Percentiles rank a stretch among this genome's conserved stretches.
Evolutionary conservation across 2,797 vertebrate genomes (phyloP).

Genomic region (Scolopax rusticola): DNA sequence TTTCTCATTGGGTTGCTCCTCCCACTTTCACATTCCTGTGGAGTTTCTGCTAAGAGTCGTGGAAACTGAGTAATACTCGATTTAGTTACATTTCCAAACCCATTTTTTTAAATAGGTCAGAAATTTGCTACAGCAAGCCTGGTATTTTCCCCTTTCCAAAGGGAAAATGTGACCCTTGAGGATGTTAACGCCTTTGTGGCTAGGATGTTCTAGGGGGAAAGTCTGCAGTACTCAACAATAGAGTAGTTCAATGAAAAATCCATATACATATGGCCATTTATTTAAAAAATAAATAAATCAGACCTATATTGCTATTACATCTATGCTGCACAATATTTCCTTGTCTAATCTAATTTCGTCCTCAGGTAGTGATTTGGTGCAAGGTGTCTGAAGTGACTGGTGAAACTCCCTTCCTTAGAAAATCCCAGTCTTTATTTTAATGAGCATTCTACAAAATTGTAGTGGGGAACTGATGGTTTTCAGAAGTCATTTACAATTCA

Average conservation of each 20-base stretch:
- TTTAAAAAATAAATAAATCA: not conserved
- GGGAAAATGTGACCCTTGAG: not conserved
- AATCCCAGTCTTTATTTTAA: not conserved
- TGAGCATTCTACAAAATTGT: not conserved
- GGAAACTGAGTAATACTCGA: not conserved
- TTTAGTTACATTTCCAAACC: not conserved
- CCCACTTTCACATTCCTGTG: not conserved
- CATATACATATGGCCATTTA: not conserved
- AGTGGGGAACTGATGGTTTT: not conserved
- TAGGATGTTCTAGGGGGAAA: not conserved
- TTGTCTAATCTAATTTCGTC: not conserved
- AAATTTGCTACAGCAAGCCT: constrained; percentile 2
- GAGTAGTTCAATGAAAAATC: not conserved
- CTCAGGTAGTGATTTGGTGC: not conserved
- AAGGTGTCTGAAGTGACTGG: not conserved
- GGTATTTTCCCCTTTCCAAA: not conserved
- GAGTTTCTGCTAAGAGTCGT: not conserved
- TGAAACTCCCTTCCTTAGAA: not conserved
- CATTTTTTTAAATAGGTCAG: not conserved
- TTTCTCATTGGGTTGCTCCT: not conserved
- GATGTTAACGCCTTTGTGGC: not conserved
- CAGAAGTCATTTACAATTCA: not conserved
- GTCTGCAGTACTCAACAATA: not conserved
- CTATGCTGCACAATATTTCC: not conserved
- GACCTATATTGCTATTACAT: not conserved